phyloP scores from a whole-genome alignment of 1,140 invertebrate genomes.

The Drosophila bipectinata region DNA sequence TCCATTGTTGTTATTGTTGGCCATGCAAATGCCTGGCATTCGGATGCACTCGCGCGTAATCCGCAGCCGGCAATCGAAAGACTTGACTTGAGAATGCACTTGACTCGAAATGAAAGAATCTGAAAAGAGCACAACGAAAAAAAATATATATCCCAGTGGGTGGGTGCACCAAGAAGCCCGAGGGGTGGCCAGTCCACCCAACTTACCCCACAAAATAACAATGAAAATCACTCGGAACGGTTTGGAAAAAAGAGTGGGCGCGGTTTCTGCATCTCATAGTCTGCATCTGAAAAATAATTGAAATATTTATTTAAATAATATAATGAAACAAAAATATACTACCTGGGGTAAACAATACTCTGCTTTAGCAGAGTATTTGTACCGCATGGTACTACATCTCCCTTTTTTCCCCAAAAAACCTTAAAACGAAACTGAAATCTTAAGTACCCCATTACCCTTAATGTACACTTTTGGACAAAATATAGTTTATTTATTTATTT shows the following conservation, averaged over 20 bases:
- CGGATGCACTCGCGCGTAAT: slow-evolving; percentile 65
- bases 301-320: background rate
- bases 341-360: too few species aligned
- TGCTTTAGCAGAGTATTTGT: too few species aligned
- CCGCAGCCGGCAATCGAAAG: slow-evolving; percentile 27
- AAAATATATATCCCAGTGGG: background rate
- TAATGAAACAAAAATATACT: too few species aligned
- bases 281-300: slow-evolving; percentile 1
- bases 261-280: background rate
- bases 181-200: slow-evolving; percentile 1
- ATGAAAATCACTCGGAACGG: background rate
- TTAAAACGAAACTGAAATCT: too few species aligned
- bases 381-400: too few species aligned
- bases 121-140: slow-evolving; percentile 41
- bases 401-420: too few species aligned
- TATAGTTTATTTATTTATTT: too few species aligned
- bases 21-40: slow-evolving; percentile 68
- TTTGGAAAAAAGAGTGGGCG: background rate
- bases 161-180: background rate
- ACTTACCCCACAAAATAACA: slow-evolving; percentile 6
- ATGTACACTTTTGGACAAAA: too few species aligned
- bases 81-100: slow-evolving; percentile 68
- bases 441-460: too few species aligned
- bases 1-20: slow-evolving; percentile 55
- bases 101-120: slow-evolving; percentile 68